A percentile compares a stretch with the other conserved stretches of the same genome.
phyloP scores from a whole-genome alignment of 2,888 invertebrate species.

The Aromia moschata region DNA sequence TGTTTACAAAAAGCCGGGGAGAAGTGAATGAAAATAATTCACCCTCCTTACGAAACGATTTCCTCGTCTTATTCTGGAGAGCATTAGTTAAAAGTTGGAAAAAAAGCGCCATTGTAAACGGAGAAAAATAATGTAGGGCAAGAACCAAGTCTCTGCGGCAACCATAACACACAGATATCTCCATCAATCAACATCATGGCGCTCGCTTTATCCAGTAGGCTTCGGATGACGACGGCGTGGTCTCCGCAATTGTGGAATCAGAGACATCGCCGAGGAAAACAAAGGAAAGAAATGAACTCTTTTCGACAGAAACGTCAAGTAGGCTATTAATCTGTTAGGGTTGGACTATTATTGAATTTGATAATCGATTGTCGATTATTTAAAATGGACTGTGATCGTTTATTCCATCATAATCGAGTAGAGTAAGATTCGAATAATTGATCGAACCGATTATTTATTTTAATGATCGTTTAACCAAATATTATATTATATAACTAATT shows the following conservation, averaged over 20 bases:
- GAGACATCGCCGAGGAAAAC: background rate
- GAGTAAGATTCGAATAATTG: no score
- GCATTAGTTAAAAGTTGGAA: slow-evolving; percentile 4
- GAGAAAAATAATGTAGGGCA: slow-evolving; percentile 19
- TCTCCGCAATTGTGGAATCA: background rate
- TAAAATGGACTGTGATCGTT: no score
- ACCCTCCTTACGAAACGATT: background rate
- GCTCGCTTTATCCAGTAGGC: background rate
- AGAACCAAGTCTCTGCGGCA: slow-evolving; percentile 29
- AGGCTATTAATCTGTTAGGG: no score
- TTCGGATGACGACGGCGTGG: background rate
- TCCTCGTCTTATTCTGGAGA: background rate
- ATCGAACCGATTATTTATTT: no score
- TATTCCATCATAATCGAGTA: no score
- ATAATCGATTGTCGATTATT: no score
- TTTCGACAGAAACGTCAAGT: slow-evolving; percentile 18
- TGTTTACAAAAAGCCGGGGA: background rate
- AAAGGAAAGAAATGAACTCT: background rate
- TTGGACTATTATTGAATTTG: no score
- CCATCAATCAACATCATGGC: slow-evolving; percentile 40
- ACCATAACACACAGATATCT: slow-evolving; percentile 36
- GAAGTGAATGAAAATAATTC: background rate
- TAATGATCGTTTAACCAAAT: no score
- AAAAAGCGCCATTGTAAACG: slow-evolving; percentile 3
- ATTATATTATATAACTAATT: no score